phyloP scores from a whole-genome alignment of 2,888 invertebrate genomes.

The Diaperis boleti region DNA sequence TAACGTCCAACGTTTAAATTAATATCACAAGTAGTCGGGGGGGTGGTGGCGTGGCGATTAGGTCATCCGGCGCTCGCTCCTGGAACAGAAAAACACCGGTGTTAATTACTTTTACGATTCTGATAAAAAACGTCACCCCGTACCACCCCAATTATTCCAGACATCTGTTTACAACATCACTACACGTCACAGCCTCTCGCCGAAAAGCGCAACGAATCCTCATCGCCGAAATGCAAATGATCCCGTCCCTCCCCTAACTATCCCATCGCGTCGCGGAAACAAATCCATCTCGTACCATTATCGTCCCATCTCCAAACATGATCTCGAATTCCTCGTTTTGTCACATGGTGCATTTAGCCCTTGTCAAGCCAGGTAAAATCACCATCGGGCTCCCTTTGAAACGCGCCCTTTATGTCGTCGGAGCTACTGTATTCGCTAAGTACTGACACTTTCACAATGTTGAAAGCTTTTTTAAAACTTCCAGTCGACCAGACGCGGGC shows the following conservation, averaged over 20 bases:
- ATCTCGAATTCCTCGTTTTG: constrained; percentile 36
- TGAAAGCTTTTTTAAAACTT: constrained; percentile 60
- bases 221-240: constrained; percentile 54
- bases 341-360: constrained; percentile 49
- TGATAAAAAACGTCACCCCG: too few relatives aligned
- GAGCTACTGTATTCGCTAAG: constrained; percentile 64
- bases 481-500: constrained; percentile 50
- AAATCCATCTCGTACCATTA: constrained; percentile 37
- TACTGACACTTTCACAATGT: constrained; percentile 66
- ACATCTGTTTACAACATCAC: constrained; percentile 63
- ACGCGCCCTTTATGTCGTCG: constrained; percentile 54
- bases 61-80: constrained; percentile 63
- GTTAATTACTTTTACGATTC: too few relatives aligned
- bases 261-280: constrained; percentile 25
- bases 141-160: constrained; percentile 56
- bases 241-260: constrained; percentile 35
- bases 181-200: constrained; percentile 52
- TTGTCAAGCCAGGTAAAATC: constrained; percentile 60
- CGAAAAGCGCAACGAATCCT: constrained; percentile 56
- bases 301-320: constrained; percentile 37
- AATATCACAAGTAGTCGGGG: constrained; percentile 51
- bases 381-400: constrained; percentile 52
- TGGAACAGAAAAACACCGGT: constrained; percentile 54
- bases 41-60: constrained; percentile 52
- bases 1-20: constrained; percentile 40